Evolutionary conservation across 1,140 invertebrate species (phyloP), one percentile per base, ranked within the genome.

Genomic region (Drosophila repletoides): DNA sequence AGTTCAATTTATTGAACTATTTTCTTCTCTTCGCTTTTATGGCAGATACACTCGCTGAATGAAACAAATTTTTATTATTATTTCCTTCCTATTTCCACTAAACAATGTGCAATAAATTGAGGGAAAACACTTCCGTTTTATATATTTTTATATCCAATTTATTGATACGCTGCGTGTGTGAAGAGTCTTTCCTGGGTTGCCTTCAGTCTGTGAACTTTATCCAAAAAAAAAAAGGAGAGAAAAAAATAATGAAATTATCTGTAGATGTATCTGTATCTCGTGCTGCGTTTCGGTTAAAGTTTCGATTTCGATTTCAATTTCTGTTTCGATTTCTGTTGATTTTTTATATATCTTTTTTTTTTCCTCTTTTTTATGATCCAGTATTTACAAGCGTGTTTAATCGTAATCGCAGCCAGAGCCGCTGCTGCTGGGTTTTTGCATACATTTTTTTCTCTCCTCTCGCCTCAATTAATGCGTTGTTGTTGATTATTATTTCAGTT

Each of bases 301-400:
- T 61, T 36, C 29, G 28, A 12, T 52, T 61, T 36, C 29, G 28
- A 15, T 36, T 51, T 63, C 19, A 28, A 10, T 52, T 46, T 49
- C 14, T 26, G 33, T 19, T 59, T 59, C 26, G 31, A 41, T 53
- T 41, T 53, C 51, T 41, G 36, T 40, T 28, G 36, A 64, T 10
- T 68, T 51, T 53, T 41, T 75, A 46, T 24, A 9, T 7, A 31
- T 40, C 9, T 2, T 5, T 43, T n/a, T 43, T 24, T 26, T 26
- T 33, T 10, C 5, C 5, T 21, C 3, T 10, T 34, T 56, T 72
- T 58, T 60, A 69, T 55, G 65, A 71, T 76, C 55, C 75, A 79
- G 71, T 75, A 84, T 86, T 84, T 84, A 86, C 72, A 84, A 75
- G 74, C 80, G 67, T 84, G 80, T 72, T 84, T 86, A 84, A 84